Evolutionary conservation across 2,888 invertebrate species (phyloP), one percentile per base, ranked within the genome.

Genomic region (Eucera pruinosa): DNA sequence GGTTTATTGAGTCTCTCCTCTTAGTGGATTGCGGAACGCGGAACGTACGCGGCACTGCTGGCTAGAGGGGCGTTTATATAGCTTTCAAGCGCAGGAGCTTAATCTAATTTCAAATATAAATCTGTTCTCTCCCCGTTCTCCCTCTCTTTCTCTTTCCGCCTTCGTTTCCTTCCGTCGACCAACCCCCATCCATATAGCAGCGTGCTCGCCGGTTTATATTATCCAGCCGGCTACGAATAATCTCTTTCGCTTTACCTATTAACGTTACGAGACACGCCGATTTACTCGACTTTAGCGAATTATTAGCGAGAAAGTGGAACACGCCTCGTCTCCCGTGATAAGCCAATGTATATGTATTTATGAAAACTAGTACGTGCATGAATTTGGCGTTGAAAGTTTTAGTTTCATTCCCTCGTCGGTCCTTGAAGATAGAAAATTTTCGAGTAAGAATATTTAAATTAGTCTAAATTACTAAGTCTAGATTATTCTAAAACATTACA

Each of bases 101-200:
- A 91, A 92, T 92, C 91, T 91, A 92, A 91, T 91, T 92, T 91
- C 91, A 91, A 91, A 91, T 91, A 91, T 91, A 91, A 91, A 91
- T 91, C 91, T 91, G 90, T 91, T 90, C 88, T 89, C 88, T 90
- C 88, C 86, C 85, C 83, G 82, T 80, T 61, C 68, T 47, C 79
- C 78, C 67, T 81, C 78, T 71, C 74, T 78, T 65, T 70, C 79
- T 80, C 73, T 76, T 66, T 73, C 73, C 74, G 60, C 68, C 58
- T 68, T 52, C 78, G 62, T 67, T 76, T 72, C 67, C 71, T 71
- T 80, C 54, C 76, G 50, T 60, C 66, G 67, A 47, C 58, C 80
- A 45, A 54, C 81, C 69, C 69, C 78, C 60, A 73, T 81, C 84
- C 85, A 71, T 67, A 78, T 72, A 85, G 72, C 83, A 50, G 78